Evolutionary conservation across 2,797 vertebrate species (phyloP), one percentile per base, ranked within the genome.

Genomic region (Thaleichthys pacificus): DNA sequence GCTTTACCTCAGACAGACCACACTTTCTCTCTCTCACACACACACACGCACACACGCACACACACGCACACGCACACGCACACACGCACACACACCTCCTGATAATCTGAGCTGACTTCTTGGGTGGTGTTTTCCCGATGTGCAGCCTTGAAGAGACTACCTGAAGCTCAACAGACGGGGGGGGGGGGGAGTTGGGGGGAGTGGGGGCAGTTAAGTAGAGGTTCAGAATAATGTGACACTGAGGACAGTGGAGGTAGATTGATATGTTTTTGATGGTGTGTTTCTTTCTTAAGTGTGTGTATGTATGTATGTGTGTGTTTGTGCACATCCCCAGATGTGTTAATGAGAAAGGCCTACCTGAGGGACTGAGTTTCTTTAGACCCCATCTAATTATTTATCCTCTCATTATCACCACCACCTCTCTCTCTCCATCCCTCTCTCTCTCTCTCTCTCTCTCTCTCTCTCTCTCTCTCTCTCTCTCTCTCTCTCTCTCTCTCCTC

Each of bases 321-420:
- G 17, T 57, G 54, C 56, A 71, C 72, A n/a, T 5, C 84, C 82
- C 66, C 69, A 78, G 81, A 83, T 74, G 82, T 84, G 78, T 84
- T 89, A 88, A 90, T 89, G 84, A 89, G 87, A 80, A 73, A 74
- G 75, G 79, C 82, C 84, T 82, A 90, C 87, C 87, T 84, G 73
- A 87, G 89, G 87, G 87, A 62, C 71, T 22, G n/a, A 67, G 72
- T 83, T 84, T 78, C 82, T 82, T 85, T 79, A 73, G 66, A 77
- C 82, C 85, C 86, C 82, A 85, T 89, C 88, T 82, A 81, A 86
- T 85, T 89, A 82, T 88, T 90, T 89, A 88, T 64, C 86, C 85
- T 85, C 80, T 90, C 81, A 90, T 92, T 90, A 90, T 87, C 85
- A 85, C 82, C 72, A 63, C 66, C 32, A 22, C 5, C 56, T 74